These are phyloP conservation scores for Ploceus nigricollis DNA, from an alignment of 2,113 vertebrate species.

Conservation along the genomic window DNA sequence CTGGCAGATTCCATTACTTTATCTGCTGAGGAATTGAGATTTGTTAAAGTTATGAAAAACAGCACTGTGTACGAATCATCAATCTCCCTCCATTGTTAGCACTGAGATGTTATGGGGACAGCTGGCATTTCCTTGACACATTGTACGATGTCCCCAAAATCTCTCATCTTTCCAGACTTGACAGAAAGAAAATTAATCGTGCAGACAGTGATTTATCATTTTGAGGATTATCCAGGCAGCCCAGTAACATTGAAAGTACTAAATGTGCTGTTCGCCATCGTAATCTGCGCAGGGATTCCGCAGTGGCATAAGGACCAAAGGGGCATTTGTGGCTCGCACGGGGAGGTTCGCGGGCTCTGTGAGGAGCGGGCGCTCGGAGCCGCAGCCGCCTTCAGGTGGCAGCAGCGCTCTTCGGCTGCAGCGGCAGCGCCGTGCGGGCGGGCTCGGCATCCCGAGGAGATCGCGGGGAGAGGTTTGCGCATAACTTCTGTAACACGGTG, in stretches of 20 bases:
- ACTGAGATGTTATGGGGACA: conserved; percentile 57
- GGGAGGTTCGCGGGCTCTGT: neutral
- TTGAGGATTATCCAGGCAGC: conserved; percentile 56
- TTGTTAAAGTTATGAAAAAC: conserved; percentile 64
- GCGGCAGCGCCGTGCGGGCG: fast-evolving
- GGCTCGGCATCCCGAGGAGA: fast-evolving
- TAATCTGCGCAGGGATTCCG: neutral
- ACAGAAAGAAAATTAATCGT: conserved; percentile 73
- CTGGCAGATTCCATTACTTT: conserved; percentile 76
- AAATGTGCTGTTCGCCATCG: neutral
- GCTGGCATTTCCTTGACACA: conserved; percentile 72
- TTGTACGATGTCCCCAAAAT: conserved; percentile 60
- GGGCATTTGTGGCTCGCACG: neutral
- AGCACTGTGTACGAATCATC: conserved; percentile 60
- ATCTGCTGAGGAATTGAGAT: conserved; percentile 70
- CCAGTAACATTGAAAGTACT: neutral
- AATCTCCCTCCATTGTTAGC: conserved; percentile 66
- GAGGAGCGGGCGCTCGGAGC: neutral
- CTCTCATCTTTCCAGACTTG: conserved; percentile 70
- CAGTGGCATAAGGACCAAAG: neutral
- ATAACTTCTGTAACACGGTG: fast-evolving
- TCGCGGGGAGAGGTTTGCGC: fast-evolving
- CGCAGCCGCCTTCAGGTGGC: conserved; percentile 19
- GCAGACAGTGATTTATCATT: conserved; percentile 60
- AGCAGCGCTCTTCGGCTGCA: neutral